A percentile compares a stretch with the other conserved stretches of the same genome.
phyloP scores from a whole-genome alignment of 2,113 vertebrate species.

The Daphoenositta chrysoptera region DNA sequence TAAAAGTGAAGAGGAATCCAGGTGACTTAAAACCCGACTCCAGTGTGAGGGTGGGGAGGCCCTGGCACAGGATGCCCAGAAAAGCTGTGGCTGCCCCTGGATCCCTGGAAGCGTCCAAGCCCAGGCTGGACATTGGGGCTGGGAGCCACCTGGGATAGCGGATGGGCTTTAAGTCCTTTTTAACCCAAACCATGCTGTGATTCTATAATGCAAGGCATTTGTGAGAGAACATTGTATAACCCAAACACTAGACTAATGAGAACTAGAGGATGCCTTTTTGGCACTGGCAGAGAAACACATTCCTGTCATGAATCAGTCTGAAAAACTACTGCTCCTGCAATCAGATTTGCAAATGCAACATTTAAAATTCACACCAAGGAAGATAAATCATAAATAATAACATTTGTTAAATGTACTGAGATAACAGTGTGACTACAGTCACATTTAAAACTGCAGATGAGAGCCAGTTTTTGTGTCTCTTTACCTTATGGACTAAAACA shows the following conservation, averaged over 20 bases:
- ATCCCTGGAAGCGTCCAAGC: neutral
- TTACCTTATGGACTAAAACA: conserved; percentile 82
- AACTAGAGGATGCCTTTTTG: neutral
- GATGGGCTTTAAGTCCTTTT: neutral
- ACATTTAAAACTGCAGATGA: neutral
- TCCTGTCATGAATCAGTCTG: neutral
- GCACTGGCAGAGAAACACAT: neutral
- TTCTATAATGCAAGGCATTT: neutral
- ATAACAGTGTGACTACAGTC: neutral
- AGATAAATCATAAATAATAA: neutral
- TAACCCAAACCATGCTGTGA: neutral
- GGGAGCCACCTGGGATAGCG: neutral
- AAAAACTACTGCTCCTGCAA: neutral
- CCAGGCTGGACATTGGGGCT: neutral
- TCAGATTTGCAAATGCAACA: neutral
- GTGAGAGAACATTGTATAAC: neutral
- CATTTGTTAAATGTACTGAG: neutral
- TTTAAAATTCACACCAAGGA: neutral
- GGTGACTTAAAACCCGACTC: neutral
- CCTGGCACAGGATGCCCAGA: neutral
- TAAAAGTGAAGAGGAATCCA: neutral
- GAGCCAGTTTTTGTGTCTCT: neutral
- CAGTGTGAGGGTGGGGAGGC: neutral
- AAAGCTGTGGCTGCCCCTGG: neutral
- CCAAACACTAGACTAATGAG: neutral